phyloP scores from a whole-genome alignment of 2,797 vertebrate genomes.

The Pempheris klunzingeri region DNA sequence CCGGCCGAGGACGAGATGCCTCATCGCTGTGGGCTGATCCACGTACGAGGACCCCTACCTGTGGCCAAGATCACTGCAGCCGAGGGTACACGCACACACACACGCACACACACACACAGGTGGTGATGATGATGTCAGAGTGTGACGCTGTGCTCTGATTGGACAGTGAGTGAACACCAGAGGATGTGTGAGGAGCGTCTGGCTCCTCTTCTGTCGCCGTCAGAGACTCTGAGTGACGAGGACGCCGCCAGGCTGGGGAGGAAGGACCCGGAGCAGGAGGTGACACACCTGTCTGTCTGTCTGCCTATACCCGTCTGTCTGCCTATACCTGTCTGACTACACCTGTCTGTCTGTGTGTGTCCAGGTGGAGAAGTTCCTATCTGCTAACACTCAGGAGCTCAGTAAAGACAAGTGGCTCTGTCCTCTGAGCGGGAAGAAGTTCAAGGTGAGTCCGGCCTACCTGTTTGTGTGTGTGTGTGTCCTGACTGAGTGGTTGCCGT shows the following conservation, averaged over 20 bases:
- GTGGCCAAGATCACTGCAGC: conserved; percentile 87
- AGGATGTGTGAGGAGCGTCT: conserved; percentile 92
- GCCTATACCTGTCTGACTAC: too few species aligned
- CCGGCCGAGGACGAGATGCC: conserved; percentile 95
- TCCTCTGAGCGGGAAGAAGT: conserved; percentile 94
- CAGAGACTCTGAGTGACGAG: conserved; percentile 81
- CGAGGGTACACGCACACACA: conserved; percentile 58
- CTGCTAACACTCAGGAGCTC: conserved; percentile 91
- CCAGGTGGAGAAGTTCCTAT: conserved; percentile 91
- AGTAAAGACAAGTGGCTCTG: conserved; percentile 96
- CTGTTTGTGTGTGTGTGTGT: background rate
- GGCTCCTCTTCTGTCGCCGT: conserved; percentile 85
- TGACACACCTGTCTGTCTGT: background rate
- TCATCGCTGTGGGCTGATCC: conserved; percentile 93
- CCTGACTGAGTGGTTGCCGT: background rate
- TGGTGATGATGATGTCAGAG: background rate
- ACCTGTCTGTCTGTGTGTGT: background rate
- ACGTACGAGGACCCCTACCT: conserved; percentile 91
- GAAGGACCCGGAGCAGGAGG: conserved; percentile 91
- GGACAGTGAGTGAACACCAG: conserved; percentile 87
- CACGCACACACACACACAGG: background rate
- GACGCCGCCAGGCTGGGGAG: conserved; percentile 82
- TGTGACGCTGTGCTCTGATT: conserved; percentile 41
- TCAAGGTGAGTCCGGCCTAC: conserved; percentile 83
- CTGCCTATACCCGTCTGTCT: background rate